Base-by-base conservation (phyloP, 2,888 invertebrate species). In the Pogonocherus hispidulus region DNA sequence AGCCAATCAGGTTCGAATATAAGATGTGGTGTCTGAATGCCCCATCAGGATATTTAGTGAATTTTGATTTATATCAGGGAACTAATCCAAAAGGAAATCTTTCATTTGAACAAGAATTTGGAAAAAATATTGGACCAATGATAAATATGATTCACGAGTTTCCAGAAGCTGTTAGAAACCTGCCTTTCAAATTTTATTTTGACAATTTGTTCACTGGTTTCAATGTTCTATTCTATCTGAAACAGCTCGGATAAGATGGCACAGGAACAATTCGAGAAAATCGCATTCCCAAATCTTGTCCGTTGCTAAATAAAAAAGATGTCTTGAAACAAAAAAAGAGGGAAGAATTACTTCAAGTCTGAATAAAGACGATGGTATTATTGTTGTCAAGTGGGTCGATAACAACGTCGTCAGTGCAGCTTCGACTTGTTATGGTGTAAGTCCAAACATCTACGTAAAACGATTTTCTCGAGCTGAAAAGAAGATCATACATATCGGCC, bases 1-100 rank as follows among this genome's bases (percentile, higher is more conserved):
- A 83, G 51, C 80, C 80, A 3, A 82, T 82, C 41, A 63, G 78
- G 49, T 81, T 81, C 74, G 76, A 78, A 5, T 82, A 75, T 59
- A 81, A 83, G 73, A 69, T 79, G 56, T 81, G 81, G 80, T 75
- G 70, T 49, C 51, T 80, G n/a, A 80, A 79, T 69, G 69, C 74
- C 22, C 63, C 49, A 32, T 8, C 51, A 46, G 79, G 78, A 11
- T 80, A 82, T 66, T 63, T 82, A 16, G 70, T 80, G 14, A 77
- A 80, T 69, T 80, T 79, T 74, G 77, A 82, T 55, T 11, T 80
- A 44, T 80, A 78, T 64, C 77, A 80, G 69, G 73, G 78, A 16
- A 76, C 74, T 71, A 68, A 71, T 67, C 57, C 62, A 4, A 47
- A 44, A 3, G 20, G 51, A 4, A 51, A 51, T 19, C 2, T 20